A percentile compares a stretch with the other conserved stretches of the same genome.
Conservation (phyloP, 2,113 vertebrate species). For the Cyphomyrus discorhynchus region DNA sequence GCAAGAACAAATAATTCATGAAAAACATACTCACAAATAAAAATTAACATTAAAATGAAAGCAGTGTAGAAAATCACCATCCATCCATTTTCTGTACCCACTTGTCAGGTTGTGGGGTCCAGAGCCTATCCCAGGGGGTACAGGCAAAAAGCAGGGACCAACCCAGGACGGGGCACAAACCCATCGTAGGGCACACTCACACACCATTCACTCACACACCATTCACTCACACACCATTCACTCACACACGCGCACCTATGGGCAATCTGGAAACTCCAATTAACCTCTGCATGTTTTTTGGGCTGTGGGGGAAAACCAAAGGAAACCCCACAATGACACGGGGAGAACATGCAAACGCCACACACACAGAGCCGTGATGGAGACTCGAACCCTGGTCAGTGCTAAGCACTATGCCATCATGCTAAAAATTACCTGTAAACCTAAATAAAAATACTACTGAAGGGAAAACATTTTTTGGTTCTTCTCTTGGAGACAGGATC, state of each 20-base stretch:
- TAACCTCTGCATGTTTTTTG: neutral
- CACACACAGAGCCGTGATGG: neutral
- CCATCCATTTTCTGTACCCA: neutral
- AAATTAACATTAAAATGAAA: neutral
- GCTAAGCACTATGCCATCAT: too few relatives aligned
- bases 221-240: neutral
- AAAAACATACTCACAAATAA: too few relatives aligned
- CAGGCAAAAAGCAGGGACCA: neutral
- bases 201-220: neutral
- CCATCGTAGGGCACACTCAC: neutral
- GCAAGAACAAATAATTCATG: too few relatives aligned
- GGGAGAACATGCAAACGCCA: neutral
- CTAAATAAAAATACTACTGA: neutral
- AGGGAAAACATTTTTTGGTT: neutral
- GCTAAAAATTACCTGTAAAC: neutral
- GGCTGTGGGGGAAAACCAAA: neutral
- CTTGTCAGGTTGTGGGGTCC: neutral
- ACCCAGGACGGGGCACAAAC: neutral
- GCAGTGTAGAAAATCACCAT: neutral
- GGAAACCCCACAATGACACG: neutral
- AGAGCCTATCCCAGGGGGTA: neutral
- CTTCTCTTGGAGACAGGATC: neutral
- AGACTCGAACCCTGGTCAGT: neutral
- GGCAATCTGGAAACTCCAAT: neutral
- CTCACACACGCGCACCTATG: neutral